Evolutionary conservation across 1,140 invertebrate species (phyloP).

Genomic region (Pseudomyrmex cubaensis): DNA sequence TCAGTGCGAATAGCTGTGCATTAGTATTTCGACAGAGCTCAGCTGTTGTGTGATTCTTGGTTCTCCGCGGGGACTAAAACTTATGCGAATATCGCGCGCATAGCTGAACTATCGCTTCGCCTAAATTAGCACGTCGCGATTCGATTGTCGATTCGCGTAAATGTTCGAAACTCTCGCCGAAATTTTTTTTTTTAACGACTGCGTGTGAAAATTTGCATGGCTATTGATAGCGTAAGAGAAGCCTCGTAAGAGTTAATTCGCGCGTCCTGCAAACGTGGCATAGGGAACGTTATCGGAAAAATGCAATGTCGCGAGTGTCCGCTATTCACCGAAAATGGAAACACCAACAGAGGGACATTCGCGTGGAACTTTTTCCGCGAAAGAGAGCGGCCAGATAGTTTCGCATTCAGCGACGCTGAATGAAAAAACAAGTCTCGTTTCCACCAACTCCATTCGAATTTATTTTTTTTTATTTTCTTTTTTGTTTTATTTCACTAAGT

Average conservation of each 20-base stretch:
- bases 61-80: neutral
- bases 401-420: conserved; percentile 40
- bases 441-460: conserved; percentile 4
- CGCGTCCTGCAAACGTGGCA: neutral
- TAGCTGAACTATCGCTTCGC: conserved; percentile 9
- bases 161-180: neutral
- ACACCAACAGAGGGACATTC: conserved; percentile 11
- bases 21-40: conserved; percentile 40
- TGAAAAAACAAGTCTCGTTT: conserved; percentile 35
- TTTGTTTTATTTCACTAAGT: neutral
- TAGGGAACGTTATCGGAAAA: neutral
- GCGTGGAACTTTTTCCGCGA: conserved; percentile 29
- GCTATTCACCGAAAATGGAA: conserved; percentile 53
- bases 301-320: neutral
- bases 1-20: conserved; percentile 1
- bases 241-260: conserved; percentile 15
- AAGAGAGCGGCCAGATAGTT: neutral
- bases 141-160: neutral
- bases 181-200: neutral
- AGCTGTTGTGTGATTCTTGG: conserved; percentile 19
- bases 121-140: neutral
- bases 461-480: neutral
- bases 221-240: neutral
- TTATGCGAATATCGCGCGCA: neutral
- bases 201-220: neutral